Conservation (phyloP, 2,113 vertebrate species). For the Heterotis niloticus region DNA sequence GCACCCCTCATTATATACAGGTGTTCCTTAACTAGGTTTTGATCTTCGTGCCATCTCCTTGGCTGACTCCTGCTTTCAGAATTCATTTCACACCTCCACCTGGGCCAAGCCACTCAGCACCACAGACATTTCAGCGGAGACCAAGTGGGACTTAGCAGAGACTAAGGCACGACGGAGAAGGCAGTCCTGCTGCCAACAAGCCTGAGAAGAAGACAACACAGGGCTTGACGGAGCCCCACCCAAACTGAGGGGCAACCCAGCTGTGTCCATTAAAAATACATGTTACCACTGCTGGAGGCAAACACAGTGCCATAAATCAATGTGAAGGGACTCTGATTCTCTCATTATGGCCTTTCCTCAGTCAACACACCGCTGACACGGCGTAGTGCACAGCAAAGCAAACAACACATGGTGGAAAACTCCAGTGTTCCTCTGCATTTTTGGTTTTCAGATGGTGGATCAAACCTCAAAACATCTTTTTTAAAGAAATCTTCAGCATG, state of each 20-base stretch:
- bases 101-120: too few species aligned
- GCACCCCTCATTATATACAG: slow-evolving; percentile 7
- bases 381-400: background rate
- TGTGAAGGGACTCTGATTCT: slow-evolving; percentile 44
- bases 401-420: background rate
- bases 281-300: slow-evolving; percentile 32
- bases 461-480: background rate
- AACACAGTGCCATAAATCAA: slow-evolving; percentile 48
- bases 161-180: too few species aligned
- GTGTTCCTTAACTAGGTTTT: background rate
- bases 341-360: slow-evolving; percentile 40
- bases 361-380: slow-evolving; percentile 25
- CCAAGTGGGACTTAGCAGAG: background rate
- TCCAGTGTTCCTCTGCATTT: background rate
- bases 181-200: too few species aligned
- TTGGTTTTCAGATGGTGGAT: background rate
- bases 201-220: background rate
- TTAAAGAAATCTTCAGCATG: background rate
- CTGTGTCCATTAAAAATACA: slow-evolving; percentile 48
- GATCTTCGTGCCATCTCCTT: background rate
- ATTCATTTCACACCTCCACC: background rate
- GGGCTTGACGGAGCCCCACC: background rate
- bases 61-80: background rate
- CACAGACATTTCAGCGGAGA: background rate
- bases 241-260: slow-evolving; percentile 32